A percentile compares a stretch with the other conserved stretches of the same genome.
Evolutionary conservation across 2,113 vertebrate species (phyloP).

Genomic region (Entosphenus tridentatus): DNA sequence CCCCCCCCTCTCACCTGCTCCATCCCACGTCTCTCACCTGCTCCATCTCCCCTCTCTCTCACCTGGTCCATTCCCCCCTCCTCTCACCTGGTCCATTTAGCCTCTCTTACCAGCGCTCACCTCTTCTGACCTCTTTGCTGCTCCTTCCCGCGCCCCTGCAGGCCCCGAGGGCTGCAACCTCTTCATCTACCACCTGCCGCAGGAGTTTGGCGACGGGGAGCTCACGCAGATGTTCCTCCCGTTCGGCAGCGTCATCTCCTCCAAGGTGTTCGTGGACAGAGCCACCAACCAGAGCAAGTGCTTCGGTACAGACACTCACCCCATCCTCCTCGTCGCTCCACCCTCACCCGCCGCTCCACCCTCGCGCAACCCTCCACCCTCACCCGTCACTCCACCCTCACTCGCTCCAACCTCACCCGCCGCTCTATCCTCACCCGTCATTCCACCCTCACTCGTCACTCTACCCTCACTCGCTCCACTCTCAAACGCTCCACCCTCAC

Average conservation of each 20-base stretch:
- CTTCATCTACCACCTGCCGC: slow-evolving; percentile 99
- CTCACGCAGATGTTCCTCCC: slow-evolving; percentile 99
- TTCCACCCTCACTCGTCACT: no score
- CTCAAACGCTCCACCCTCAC: no score
- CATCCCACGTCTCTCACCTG: not conserved
- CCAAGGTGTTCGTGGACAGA: slow-evolving; percentile 98
- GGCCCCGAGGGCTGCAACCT: slow-evolving; percentile 98
- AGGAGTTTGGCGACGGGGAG: slow-evolving; percentile 97
- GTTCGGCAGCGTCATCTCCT: slow-evolving; percentile 89
- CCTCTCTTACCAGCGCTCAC: slow-evolving; percentile 8
- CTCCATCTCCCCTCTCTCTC: slow-evolving; percentile 5
- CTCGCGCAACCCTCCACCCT: no score
- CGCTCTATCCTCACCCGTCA: no score
- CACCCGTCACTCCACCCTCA: no score
- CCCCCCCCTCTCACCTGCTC: slow-evolving; percentile 1
- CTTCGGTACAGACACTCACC: slow-evolving; percentile 35
- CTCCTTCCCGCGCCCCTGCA: slow-evolving; percentile 19
- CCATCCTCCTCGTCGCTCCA: no score
- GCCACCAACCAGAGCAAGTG: slow-evolving; percentile 99
- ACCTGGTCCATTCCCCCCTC: slow-evolving; percentile 7
- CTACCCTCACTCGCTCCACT: no score
- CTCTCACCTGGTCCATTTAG: slow-evolving; percentile 12
- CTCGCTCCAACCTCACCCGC: no score
- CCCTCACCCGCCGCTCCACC: no score
- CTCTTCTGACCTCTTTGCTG: slow-evolving; percentile 1